Base-by-base conservation (phyloP, 1,140 invertebrate species). In the Chironomus striatipennis region DNA sequence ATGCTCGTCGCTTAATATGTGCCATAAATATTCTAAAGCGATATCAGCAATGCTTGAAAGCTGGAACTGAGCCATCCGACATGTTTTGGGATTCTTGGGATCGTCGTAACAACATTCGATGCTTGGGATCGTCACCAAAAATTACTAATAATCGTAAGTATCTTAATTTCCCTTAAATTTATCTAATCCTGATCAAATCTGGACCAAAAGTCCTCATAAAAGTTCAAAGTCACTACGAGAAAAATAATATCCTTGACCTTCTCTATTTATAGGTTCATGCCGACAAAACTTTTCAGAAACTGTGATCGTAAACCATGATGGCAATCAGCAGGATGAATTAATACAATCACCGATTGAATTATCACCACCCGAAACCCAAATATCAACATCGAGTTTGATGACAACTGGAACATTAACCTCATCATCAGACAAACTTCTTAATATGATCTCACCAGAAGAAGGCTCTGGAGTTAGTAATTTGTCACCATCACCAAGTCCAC, bases 51-150 rank as follows among this genome's bases (percentile, higher is more conserved):
- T 42, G 74, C 15, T 43, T 74, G 2, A 76, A 20, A 20, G 73
- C 79, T 76, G 79, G 79, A 47, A 83, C 81, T 74, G 84, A 84
- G 73, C 77, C 78, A 21, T 78, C 79, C 76, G 89, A 90, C 70
- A 85, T 98, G 75, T 95, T 94, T 82, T 97, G 96, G 96, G 94
- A 96, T 83, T 96, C 94, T 0, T 97, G 94, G 94, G 93, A 96
- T 81, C 82, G 87, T 15, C 87, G 88, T 77, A 79, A 85, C 70
- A 75, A 77, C 15, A 77, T 79, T 75, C 80, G 65, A 34, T 34
- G 24, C 9, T 70, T 70, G 65, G 20, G 65, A 15, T 18, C 65
- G 2, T 70, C 65, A 70, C 65, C 65, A 10, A 70, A 70, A 70
- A 21, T 21, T 10, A 18, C 65, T 10, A 70, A 21, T 12, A 70